Conservation (phyloP, 2,888 invertebrate species). For the Drosophila neoperkinsi region DNA sequence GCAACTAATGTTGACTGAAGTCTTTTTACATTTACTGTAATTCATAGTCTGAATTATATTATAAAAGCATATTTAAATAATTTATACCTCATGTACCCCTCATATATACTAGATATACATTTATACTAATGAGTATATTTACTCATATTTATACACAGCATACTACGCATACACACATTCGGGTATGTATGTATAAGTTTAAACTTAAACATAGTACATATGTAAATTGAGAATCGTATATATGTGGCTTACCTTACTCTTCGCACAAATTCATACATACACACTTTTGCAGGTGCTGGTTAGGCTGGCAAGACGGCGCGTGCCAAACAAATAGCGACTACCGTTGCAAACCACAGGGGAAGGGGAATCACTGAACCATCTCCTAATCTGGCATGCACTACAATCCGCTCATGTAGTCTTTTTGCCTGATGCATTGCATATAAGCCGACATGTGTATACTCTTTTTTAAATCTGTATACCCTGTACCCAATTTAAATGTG, state of each 20-base stretch:
- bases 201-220: background rate
- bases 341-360: slow-evolving; percentile 57
- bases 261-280: background rate
- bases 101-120: background rate
- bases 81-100: background rate
- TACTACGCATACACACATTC: background rate
- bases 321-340: slow-evolving; percentile 61
- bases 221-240: background rate
- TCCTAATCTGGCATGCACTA: slow-evolving; percentile 28
- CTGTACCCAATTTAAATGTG: too few relatives aligned
- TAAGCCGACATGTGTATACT: slow-evolving; percentile 5
- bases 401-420: slow-evolving; percentile 10
- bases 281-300: slow-evolving; percentile 40
- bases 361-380: slow-evolving; percentile 61
- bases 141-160: background rate
- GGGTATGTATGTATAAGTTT: background rate
- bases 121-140: background rate
- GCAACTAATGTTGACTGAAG: too few relatives aligned
- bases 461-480: background rate
- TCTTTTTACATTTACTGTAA: background rate
- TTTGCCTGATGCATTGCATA: background rate
- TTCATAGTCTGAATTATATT: background rate
- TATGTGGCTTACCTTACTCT: slow-evolving; percentile 3
- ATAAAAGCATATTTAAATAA: background rate
- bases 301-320: slow-evolving; percentile 59